These are phyloP conservation scores for Chelon labrosus DNA, from an alignment of 2,797 vertebrate species.

Conservation along the genomic window DNA sequence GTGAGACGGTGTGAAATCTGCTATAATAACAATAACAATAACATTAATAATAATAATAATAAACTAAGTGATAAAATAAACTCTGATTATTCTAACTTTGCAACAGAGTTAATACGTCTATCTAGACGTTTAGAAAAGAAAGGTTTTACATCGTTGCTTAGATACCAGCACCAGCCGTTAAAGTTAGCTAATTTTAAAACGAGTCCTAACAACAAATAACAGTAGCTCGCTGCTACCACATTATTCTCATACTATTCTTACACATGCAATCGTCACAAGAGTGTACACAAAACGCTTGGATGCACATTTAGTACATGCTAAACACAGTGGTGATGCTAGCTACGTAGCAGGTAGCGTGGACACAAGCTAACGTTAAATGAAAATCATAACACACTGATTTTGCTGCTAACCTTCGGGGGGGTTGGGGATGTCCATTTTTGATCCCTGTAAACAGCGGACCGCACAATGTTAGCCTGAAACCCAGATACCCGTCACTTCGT, in stretches of 20 bases:
- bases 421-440: slow-evolving; percentile 79
- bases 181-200: neutral
- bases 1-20: too few species aligned
- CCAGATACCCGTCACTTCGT: neutral
- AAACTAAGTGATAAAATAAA: too few species aligned
- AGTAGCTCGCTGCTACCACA: too few species aligned
- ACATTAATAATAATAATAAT: too few species aligned
- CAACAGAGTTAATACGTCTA: neutral
- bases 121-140: neutral
- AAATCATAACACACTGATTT: neutral
- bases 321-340: neutral
- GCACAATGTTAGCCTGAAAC: neutral
- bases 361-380: slow-evolving; percentile 30
- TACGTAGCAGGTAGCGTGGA: slow-evolving; percentile 27
- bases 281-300: neutral
- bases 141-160: neutral
- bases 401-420: slow-evolving; percentile 80
- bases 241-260: too few species aligned
- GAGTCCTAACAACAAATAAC: neutral
- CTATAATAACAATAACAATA: too few species aligned
- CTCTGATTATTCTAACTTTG: too few species aligned
- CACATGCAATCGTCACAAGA: rapidly evolving
- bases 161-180: neutral
- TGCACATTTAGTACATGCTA: neutral
- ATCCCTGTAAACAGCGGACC: slow-evolving; percentile 4